Base-by-base conservation (phyloP, 2,113 vertebrate genomes). In the Ptychochromis oligacanthus region DNA sequence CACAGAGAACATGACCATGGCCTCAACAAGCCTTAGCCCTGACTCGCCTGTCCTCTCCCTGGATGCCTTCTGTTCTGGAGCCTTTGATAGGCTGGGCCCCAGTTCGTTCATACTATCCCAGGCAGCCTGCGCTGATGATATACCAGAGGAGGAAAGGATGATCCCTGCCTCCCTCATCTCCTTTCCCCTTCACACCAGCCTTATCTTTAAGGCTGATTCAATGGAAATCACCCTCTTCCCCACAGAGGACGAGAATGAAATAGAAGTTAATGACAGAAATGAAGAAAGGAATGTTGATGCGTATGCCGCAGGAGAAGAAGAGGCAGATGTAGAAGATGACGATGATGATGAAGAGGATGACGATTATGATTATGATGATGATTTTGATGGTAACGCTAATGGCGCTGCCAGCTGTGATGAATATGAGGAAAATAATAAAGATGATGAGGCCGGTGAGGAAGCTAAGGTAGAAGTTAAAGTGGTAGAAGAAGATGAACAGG, bases 141-240 rank as follows among this genome's bases (percentile, higher is more conserved):
- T 87, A 26, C 43, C 88, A 0, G 95, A 92, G 7, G 96, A 94
- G 0, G 97, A 98, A 49, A 92, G 90, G 0, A 96, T 99, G 97
- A 97, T 99, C 87, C 97, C 98, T 0, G 98, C 97, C 0, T 94
- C 97, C 0, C 93, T 98, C 75, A 95, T 99, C 74, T 96, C 97
- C 5, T 97, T 98, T 77, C 97, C 98, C 2, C 97, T 97, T 84
- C 95, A 94, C 8, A 97, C 97, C 22, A 99, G 97, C 82, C 95
- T 99, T 5, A 96, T 99, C 56, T 98, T 99, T 78, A 97, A 97
- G 86, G 97, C 97, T 0, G 98, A 99, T 77, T 96, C 97, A 0
- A 96, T 99, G 95, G 98, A 98, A 92, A 97, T 99, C 89, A 94
- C 96, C 0, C 95, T 97, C 2, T 95, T 96, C 34, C 90, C 95